Percentiles rank a stretch among this genome's conserved stretches.
Conservation (phyloP, 1,140 invertebrate genomes). For the Drosophila gunungcola region DNA sequence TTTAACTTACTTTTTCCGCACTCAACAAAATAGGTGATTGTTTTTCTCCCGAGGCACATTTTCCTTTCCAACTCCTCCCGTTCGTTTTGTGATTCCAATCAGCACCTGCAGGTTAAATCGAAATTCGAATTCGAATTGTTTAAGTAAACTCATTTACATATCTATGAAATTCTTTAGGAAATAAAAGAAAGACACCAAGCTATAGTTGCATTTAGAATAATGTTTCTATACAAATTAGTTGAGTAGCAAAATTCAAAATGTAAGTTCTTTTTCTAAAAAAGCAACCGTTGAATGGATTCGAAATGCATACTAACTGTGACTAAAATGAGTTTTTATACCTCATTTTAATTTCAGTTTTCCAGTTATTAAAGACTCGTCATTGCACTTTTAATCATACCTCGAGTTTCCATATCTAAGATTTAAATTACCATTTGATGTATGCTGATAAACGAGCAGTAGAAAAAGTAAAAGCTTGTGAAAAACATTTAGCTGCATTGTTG, state of each 20-base stretch:
- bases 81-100: background rate
- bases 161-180: too few species aligned
- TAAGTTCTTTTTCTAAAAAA: background rate
- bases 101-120: background rate
- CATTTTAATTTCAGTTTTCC: background rate
- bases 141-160: too few species aligned
- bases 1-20: background rate
- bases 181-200: too few species aligned
- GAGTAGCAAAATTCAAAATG: too few species aligned
- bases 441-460: slow-evolving; percentile 56
- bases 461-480: slow-evolving; percentile 64
- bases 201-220: too few species aligned
- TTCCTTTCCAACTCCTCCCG: background rate
- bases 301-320: slow-evolving; percentile 3
- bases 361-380: background rate
- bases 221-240: too few species aligned
- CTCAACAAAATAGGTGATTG: background rate
- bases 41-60: background rate
- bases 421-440: slow-evolving; percentile 50
- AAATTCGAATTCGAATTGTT: too few species aligned
- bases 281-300: background rate
- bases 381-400: background rate
- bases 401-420: slow-evolving; percentile 1
- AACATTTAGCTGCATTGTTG: slow-evolving; percentile 39
- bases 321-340: background rate